Evolutionary conservation across 2,113 vertebrate genomes (phyloP).

Genomic region (Abramis brama): DNA sequence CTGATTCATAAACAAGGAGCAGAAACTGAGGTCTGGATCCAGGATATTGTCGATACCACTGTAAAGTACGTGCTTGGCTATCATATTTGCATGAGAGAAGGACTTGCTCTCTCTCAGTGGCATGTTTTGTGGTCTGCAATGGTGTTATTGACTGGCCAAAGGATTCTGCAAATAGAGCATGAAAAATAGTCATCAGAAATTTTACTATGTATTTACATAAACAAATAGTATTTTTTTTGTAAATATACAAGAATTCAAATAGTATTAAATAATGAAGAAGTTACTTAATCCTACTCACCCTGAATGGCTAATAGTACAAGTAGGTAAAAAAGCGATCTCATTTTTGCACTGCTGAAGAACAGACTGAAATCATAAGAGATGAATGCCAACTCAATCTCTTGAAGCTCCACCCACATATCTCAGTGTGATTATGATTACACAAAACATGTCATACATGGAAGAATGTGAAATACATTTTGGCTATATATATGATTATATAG

Average conservation of each 20-base stretch:
- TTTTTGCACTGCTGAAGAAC: neutral
- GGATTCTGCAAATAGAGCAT: constrained; percentile 1
- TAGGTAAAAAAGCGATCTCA: neutral
- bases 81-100: constrained; percentile 32
- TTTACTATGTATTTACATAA: neutral
- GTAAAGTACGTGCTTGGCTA: neutral
- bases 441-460: neutral
- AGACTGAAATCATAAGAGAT: neutral
- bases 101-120: neutral
- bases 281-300: neutral
- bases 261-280: neutral
- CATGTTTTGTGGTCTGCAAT: neutral
- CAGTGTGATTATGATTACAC: neutral
- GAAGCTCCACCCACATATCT: constrained; percentile 8
- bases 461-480: neutral
- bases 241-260: neutral
- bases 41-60: constrained; percentile 36
- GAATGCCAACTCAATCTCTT: neutral
- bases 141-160: constrained; percentile 13
- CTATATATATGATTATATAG: neutral
- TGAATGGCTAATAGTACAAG: neutral
- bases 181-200: neutral
- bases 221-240: neutral
- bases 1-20: neutral
- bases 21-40: constrained; percentile 36